Base-by-base conservation (phyloP, 2,888 invertebrate species). In the Aphrophora alni region DNA sequence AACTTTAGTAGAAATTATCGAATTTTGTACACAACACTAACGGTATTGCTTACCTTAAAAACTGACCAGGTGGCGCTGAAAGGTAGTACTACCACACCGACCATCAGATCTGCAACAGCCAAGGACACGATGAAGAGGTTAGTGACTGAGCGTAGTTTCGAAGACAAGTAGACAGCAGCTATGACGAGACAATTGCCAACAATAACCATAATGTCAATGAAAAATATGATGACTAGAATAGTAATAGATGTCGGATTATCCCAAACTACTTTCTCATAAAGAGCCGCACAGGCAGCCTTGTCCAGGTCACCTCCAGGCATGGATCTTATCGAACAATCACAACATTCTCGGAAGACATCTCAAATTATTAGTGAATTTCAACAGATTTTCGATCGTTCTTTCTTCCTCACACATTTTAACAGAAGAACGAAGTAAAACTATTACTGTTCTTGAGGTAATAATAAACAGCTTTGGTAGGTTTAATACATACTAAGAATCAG, bases 121-220 rank as follows among this genome's bases (percentile, higher is more conserved):
- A 99, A 91, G 73, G 98, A 98, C 83, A 98, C 97, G 88, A 99
- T 98, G 91, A 99, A 98, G 87, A 97, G 93, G 89, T 99, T 98
- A 83, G 98, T 98, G 85, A 98, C 98, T 85, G 97, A 97, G 84
- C 98, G 92, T 85, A 99, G 91, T 89, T 98, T 98, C 83, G 95
- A 95, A 14, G 95, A 95, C 88, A 95, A 95, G 88, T 95, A 94
- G 81, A 98, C 98, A 80, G 98, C 97, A 77, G 95, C 93, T 87
- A 98, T 97, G 85, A 98, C 98, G 85, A 98, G 92, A 87, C 95
- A 94, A 90, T 98, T 98, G 80, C 94, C 98, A 81, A 95, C 93
- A 84, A 98, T 94, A 84, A 98, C 97, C 88, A 97, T 92, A 76
- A 97, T 93, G 89, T 96, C 95, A 87, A 98, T 95, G 85, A 96